Evolutionary conservation across 1,140 invertebrate genomes (phyloP), one percentile per base, ranked within the genome.

Genomic region (Solen grandis): DNA sequence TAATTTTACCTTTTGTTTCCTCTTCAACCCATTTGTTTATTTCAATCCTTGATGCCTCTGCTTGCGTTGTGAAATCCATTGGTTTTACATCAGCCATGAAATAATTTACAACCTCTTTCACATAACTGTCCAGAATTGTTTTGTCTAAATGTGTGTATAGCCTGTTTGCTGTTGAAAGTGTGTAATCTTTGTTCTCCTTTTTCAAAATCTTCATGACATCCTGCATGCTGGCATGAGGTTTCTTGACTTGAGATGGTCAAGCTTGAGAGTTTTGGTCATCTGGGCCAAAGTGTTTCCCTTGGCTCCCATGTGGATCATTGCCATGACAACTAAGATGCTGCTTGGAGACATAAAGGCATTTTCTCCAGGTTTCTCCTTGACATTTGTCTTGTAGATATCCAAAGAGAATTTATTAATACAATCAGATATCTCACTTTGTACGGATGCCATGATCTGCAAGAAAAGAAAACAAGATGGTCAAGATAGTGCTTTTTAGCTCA

Each of bases 21-120:
- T 93, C 78, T 0, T 92, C 90, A 0, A 96, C 95, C 95, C 95
- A 96, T 54, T 87, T 87, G 85, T 96, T 96, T 25, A 96, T 94
- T 0, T 87, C 82, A 0, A 92, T 62, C 59, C 89, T 79, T 16
- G 89, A 87, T 59, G 84, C 85, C 5, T 66, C 50, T 14, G 83
- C 25, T 14, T 80, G 60, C 1, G 33, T 59, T 13, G 36, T 31
- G 36, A 38, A 78, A 38, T 68, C 54, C 54, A 69, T 46, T 3
- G 8, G 22, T 29, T 57, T 59, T 1, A 69, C 29, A 16, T 69
- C 75, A 19, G 75, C 35, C 14, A 22, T 36, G n/a, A 68, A 78
- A 59, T 68, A 38, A 59, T 78, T 57, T 1, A n/a, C 19, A 10
- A 59, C 33, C 1, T 35, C 14, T 22, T 5, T 19, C 13, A 78